Evolutionary conservation across 2,888 invertebrate genomes (phyloP).

Genomic region (Ophion obscuratus): DNA sequence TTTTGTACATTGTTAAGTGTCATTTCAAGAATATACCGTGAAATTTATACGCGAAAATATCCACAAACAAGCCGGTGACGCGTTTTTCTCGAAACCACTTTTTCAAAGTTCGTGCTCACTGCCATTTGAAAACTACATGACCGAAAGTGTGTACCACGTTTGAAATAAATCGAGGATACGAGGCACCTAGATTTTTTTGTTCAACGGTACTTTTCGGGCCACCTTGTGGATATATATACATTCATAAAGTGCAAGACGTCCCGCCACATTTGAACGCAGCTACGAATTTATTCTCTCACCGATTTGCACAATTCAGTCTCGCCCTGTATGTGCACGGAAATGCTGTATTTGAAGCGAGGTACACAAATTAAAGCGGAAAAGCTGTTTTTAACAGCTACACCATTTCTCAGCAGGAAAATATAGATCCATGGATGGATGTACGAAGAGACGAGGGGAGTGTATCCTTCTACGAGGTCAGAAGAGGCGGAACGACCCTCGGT

Average conservation of each 20-base stretch:
- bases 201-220: too few species aligned
- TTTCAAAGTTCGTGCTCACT: too few species aligned
- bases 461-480: not conserved
- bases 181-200: too few species aligned
- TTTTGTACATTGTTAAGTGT: too few species aligned
- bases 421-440: constrained; percentile 4
- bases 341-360: not conserved
- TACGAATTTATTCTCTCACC: constrained; percentile 41
- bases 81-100: too few species aligned
- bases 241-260: not conserved
- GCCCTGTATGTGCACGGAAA: not conserved
- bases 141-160: too few species aligned
- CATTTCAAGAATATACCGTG: too few species aligned
- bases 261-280: constrained; percentile 13
- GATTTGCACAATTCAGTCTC: constrained; percentile 35
- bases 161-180: too few species aligned
- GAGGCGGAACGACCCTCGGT: constrained; percentile 1
- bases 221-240: too few species aligned
- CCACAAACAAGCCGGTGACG: too few species aligned
- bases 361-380: constrained; percentile 51
- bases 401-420: constrained; percentile 33
- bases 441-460: not conserved
- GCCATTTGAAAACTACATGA: too few species aligned
- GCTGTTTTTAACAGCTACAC: constrained; percentile 45
- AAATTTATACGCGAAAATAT: too few species aligned